Percentiles rank a stretch among this genome's conserved stretches.
Conservation (phyloP, 2,113 vertebrate species). For the Natator depressus region DNA sequence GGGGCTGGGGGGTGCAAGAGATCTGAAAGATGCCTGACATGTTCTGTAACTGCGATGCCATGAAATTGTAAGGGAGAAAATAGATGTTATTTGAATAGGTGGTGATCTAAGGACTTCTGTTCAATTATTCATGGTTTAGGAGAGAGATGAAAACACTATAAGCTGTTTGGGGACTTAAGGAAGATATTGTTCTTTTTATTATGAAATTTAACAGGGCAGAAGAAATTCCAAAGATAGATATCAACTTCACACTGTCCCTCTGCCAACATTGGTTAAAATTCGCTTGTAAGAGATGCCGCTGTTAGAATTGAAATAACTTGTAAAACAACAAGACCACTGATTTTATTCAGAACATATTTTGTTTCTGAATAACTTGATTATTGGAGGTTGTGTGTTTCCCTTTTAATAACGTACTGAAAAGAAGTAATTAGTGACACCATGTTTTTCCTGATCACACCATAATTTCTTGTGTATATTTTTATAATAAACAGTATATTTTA, state of each 20-base stretch:
- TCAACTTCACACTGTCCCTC: neutral
- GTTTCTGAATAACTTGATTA: neutral
- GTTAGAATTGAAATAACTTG: neutral
- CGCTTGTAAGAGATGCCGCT: neutral
- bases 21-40: neutral
- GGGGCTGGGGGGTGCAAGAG: rapidly evolving
- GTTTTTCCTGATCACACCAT: neutral
- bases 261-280: neutral
- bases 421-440: neutral
- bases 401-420: neutral
- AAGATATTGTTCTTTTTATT: neutral
- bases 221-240: too few species aligned
- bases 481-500: neutral
- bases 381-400: neutral
- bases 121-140: neutral
- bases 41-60: neutral
- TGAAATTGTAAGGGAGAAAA: neutral
- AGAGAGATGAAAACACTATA: neutral
- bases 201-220: neutral
- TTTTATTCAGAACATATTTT: neutral
- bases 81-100: neutral
- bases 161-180: neutral
- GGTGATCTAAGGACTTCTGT: neutral
- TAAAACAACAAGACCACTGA: neutral
- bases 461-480: neutral